Evolutionary conservation across 2,113 vertebrate species (phyloP), one percentile per base, ranked within the genome.

Genomic region (Ochotona curzoniae): DNA sequence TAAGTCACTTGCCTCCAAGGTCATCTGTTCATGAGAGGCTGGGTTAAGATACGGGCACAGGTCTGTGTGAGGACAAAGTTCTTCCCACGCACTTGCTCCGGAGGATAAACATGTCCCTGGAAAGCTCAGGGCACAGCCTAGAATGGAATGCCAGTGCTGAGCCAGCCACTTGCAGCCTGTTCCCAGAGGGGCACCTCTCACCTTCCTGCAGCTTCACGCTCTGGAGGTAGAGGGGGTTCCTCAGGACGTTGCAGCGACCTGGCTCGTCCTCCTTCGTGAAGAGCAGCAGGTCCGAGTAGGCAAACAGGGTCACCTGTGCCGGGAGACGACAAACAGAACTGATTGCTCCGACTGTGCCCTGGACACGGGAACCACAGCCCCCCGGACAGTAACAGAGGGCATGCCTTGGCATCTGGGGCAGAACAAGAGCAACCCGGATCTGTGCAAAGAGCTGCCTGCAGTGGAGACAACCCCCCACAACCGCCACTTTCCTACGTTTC

Each of bases 181-280:
- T 35, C 35, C 15, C 66, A 26, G 74, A 30, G 35, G 83, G 64
- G 0, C 0, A 18, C 63, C 17, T n/a, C 98, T 94, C 95, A 99
- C 99, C 99, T n/a, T 99, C 99, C 96, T 99, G 99, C 20, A 99
- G 98, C 86, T 98, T 98, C 87, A 99, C 98, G 2, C 99, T 99
- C 81, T 98, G 98, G 85, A 99, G 98, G 97, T 98, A 99, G 82
- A 99, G 98, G 4, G 99, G 99, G 95, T 99, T 99, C 97, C 99
- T 99, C 74, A 99, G 98, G 83, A 99, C 99, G 0, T 99, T 99
- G 97, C 99, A 99, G 92, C 98, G 98, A 28, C 99, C 99, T 0
- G 98, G 98, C 91, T 99, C 99, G 0, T 99, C 99, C 95, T 99
- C 99, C 96, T 99, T 98, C 20, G 99, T 99, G 97, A 99, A 99